These are phyloP conservation scores for Monopis laevigella DNA, from an alignment of 2,888 invertebrate genomes.

Conservation along the genomic window DNA sequence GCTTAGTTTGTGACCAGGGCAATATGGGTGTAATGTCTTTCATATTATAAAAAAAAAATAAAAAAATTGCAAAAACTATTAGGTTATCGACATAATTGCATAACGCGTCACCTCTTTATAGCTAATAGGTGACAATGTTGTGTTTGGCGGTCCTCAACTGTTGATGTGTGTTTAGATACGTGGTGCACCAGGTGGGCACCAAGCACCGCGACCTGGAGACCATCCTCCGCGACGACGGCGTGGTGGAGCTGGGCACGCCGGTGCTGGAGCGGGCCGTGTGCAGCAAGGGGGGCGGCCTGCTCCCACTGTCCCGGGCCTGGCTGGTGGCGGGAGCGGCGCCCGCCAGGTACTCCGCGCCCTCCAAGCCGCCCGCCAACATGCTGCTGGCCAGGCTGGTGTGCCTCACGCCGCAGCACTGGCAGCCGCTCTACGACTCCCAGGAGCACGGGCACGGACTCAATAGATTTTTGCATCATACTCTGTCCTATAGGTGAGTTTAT, in stretches of 20 bases:
- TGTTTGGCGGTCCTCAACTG: too few species aligned
- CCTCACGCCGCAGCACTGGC: constrained; percentile 84
- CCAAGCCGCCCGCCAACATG: constrained; percentile 31
- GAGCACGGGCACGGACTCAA: constrained; percentile 90
- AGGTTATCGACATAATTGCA: neutral
- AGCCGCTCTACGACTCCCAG: constrained; percentile 82
- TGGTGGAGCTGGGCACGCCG: constrained; percentile 79
- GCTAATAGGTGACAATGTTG: neutral
- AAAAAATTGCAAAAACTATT: neutral
- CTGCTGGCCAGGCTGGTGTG: constrained; percentile 74
- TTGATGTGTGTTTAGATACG: constrained; percentile 43
- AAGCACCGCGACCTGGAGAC: constrained; percentile 64
- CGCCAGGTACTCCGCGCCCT: constrained; percentile 47
- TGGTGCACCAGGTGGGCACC: constrained; percentile 60
- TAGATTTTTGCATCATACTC: constrained; percentile 87
- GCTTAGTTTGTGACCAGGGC: too few species aligned
- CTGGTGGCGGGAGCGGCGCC: constrained; percentile 73
- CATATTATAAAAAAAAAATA: too few species aligned
- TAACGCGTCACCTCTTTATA: neutral
- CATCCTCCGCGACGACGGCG: constrained; percentile 29
- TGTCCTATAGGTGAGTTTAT: constrained; percentile 71
- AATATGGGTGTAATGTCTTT: too few species aligned
- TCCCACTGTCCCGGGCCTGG: constrained; percentile 77
- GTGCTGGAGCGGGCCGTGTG: constrained; percentile 59
- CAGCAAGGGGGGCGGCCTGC: constrained; percentile 36